Evolutionary conservation across 2,113 vertebrate species (phyloP), one percentile per base, ranked within the genome.

Genomic region (Grammomys surdaster): DNA sequence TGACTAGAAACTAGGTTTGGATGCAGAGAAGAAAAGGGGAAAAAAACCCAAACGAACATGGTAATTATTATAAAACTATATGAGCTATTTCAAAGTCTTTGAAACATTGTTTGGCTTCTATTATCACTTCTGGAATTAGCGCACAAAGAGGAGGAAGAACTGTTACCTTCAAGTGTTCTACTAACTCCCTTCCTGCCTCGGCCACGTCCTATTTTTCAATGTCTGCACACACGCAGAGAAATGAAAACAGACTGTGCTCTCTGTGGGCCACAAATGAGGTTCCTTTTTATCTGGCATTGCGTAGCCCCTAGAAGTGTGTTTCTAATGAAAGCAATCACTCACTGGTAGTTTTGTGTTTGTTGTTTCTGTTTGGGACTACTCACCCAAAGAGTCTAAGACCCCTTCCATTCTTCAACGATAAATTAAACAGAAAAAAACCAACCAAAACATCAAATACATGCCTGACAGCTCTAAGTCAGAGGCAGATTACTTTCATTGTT

Each of bases 401-500:
- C 84, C 96, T 96, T 94, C 51, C 93, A 90, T 56, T 96, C 69
- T 77, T 95, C 92, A 93, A 97, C 96, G 97, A 96, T 60, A 33
- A 70, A 67, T 20, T 17, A 16, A 36, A 70, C 12, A 70, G 40
- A 72, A 67, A 4, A 67, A 65, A 46, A 7, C 6, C 6, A 51
- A 7, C 48, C 48, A 40, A 10, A 70, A 7, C 0, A 86, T 60
- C 91, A 82, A 58, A 51, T 54, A 81, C 28, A 94, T 19, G 17
- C 16, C 69, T 97, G 89, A 84, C 87, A 96, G 95, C 96, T 98
- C 94, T 89, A 81, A 96, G 97, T 84, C 95, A 98, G 81, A 96
- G 97, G 84, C 94, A 98, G 90, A 96, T 96, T 94, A 93, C 95
- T 98, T 96, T 97, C 97, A 88, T 90, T 97, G 77, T 78, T 88